Evolutionary conservation across 2,888 invertebrate genomes (phyloP), one percentile per base, ranked within the genome.

Genomic region (Lucinisca nassula): DNA sequence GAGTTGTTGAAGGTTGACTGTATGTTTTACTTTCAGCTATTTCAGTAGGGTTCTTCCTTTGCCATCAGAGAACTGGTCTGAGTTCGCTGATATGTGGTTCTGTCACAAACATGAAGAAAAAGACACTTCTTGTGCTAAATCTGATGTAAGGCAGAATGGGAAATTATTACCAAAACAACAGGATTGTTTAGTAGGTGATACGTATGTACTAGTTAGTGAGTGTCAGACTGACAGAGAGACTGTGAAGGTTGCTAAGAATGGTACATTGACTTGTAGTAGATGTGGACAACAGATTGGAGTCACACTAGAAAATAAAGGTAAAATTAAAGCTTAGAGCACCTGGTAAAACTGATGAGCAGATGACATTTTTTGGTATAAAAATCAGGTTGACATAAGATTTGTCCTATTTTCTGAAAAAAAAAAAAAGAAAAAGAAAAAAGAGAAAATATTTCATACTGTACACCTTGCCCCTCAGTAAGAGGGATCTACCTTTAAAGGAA

Each of bases 1-100:
- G n/a, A n/a, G n/a, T n/a, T n/a, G n/a, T n/a, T n/a, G n/a, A n/a
- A n/a, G n/a, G n/a, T n/a, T n/a, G n/a, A n/a, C n/a, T n/a, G n/a
- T n/a, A n/a, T n/a, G n/a, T n/a, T n/a, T n/a, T n/a, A n/a, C 67
- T 92, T 88, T 70, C 91, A 94, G 94, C 80, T 84, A 88, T 14
- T 94, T 94, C 79, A 85, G 84, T 35, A 75, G 94, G 84, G 92
- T 95, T 55, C 90, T 95, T 3, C 94, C 94, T 1, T 87, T 95
- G 32, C 95, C 95, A 21, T 94, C 94, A 27, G 94, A 95, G 61
- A 94, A 94, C 67, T 95, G 95, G 95, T 92, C 93, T 30, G 94
- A 94, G 49, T 91, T 92, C 77, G 92, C 93, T 6, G 95, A 95
- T 79, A 93, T 93, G 85, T 95, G 95, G 95, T 95, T 95, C 85